Evolutionary conservation across 1,140 invertebrate genomes (phyloP), one percentile per base, ranked within the genome.

Genomic region (Aphidius ervi): DNA sequence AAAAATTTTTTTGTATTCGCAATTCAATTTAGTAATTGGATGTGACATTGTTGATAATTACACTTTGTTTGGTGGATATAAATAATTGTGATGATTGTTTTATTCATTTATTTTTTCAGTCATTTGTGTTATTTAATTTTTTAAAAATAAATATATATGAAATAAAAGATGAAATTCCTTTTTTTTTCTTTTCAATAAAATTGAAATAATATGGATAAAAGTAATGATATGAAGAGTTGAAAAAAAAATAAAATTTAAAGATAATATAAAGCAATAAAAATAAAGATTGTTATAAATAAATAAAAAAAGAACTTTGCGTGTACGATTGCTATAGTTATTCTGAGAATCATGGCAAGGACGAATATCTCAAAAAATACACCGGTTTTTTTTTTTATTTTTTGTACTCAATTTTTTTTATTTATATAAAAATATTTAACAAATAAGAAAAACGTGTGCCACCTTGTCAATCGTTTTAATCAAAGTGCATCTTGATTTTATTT

Each of bases 1-100:
- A 40, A 2, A 31, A 31, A 54, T 54, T 46, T 54, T 31, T 41
- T 23, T 48, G 43, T 10, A 55, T 48, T 64, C 61, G 65, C 65
- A 66, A 68, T 63, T 70, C 68, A 71, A 75, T 78, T 76, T 75
- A 74, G 67, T 73, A 76, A 76, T 78, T 76, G 73, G 75, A 75
- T 71, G 70, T 68, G 70, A 76, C 72, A 71, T 73, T 72, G 66
- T 65, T 63, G 67, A 68, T 75, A 76, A 76, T 74, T 75, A 72
- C 71, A 60, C 70, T 68, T 67, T 40, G 39, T 20, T 8, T 48
- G 63, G 65, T 16, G 16, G 16, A 16, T 16, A 1, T 16, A 16
- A 16, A 16, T 16, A 16, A 16, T 16, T 16, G 16, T 16, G 16
- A 16, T 16, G 16, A 16, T 16, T 16, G 2, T 31, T 31, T 31